These are phyloP conservation scores for Crenichthys baileyi DNA, from an alignment of 2,797 vertebrate genomes.

Conservation along the genomic window DNA sequence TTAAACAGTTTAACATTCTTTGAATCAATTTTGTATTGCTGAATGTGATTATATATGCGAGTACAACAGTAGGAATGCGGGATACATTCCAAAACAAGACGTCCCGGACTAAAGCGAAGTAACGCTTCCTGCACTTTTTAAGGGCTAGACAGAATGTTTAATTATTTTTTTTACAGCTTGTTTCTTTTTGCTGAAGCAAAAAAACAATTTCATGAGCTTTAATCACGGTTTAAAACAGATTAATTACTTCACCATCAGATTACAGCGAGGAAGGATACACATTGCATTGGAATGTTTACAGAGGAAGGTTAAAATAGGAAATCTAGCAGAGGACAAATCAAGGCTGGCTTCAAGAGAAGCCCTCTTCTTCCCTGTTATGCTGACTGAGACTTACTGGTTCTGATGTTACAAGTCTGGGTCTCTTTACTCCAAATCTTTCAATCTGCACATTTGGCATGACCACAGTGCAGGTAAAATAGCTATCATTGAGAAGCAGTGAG, in stretches of 20 bases:
- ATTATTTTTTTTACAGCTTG: slow-evolving; percentile 5
- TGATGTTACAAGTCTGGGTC: background rate
- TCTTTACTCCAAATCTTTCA: background rate
- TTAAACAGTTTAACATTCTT: slow-evolving; percentile 1
- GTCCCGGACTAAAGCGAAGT: background rate
- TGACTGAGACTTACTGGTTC: slow-evolving; percentile 6
- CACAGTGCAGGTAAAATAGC: background rate
- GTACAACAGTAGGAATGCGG: background rate
- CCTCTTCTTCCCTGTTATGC: slow-evolving; percentile 11
- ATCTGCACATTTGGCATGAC: background rate
- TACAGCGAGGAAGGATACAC: slow-evolving; percentile 7
- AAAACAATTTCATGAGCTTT: slow-evolving; percentile 7
- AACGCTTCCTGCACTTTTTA: slow-evolving; percentile 14
- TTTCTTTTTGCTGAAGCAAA: background rate
- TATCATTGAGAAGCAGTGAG: slow-evolving; percentile 14
- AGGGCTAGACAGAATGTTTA: background rate
- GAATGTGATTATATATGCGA: background rate
- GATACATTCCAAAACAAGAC: background rate
- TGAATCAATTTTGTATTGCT: background rate
- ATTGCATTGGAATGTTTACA: slow-evolving; percentile 34
- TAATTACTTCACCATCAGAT: background rate
- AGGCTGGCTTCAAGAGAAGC: slow-evolving; percentile 28
- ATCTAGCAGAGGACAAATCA: slow-evolving; percentile 1
- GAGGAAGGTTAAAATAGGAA: slow-evolving; percentile 1
- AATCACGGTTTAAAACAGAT: slow-evolving; percentile 13